Evolutionary conservation across 2,888 invertebrate genomes (phyloP), one percentile per base, ranked within the genome.

Genomic region (Clistopyga incitator): DNA sequence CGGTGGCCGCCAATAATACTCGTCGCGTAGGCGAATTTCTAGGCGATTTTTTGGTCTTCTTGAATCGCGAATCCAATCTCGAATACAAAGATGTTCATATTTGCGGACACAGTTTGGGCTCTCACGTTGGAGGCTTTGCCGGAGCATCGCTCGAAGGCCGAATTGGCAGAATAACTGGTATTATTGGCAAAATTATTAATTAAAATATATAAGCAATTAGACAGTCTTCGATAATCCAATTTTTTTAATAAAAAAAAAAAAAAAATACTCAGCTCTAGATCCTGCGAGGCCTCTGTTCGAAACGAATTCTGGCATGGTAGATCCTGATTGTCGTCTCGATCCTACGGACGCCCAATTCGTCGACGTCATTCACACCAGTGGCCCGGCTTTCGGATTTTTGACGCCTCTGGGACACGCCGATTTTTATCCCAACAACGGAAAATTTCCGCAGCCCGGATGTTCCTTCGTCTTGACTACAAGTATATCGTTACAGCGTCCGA

Each of bases 211-310:
- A 29, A 29, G 29, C 29, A 3, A 29, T 29, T 29, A 3, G 29
- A 29, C 29, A 29, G 6, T 29, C 2, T 29, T 29, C 29, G 6
- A 6, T 29, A 29, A 29, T 29, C 6, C 29, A 29, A 29, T 3
- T 3, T 29, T 29, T 29, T 6, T 3, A 29, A 29, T 2, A 3
- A 6, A 29, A 6, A 6, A 29, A 29, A 29, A 6, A 29, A 29
- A 29, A 2, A n/a, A n/a, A 42, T 79, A 29, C 6, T 2, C 29
- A 91, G 91, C 90, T 76, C 86, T 94, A 52, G 94, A 94, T 90
- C 94, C 94, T 2, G 94, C 94, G 1, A 93, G 94, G n/a, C 94
- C 94, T 1, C 87, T 94, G 2, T 94, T 94, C 87, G 94, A 94
- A 87, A 89, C 90, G n/a, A 87, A 86, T 29, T 86, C 89, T 6